Evolutionary conservation across 2,888 invertebrate species (phyloP).

Genomic region (Asteroscopus sphinx): DNA sequence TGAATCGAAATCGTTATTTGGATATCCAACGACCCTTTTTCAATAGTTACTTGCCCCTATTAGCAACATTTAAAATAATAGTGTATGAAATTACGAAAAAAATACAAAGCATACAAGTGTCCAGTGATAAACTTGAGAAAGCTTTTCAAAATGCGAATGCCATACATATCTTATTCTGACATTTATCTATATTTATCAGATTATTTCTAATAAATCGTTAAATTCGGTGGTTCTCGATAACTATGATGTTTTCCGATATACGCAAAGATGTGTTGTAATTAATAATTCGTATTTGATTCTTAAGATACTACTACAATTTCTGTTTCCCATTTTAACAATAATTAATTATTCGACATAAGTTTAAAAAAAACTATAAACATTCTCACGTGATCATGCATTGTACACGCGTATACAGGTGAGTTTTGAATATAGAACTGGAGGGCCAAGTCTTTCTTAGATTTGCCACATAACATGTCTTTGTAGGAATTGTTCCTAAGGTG

Average conservation of each 20-base stretch:
- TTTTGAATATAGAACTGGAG: too few relatives aligned
- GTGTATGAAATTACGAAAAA: slow-evolving; percentile 51
- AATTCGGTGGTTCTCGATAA: slow-evolving; percentile 57
- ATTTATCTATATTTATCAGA: slow-evolving; percentile 17
- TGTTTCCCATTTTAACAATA: slow-evolving; percentile 27
- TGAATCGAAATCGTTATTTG: too few relatives aligned
- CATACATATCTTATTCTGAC: slow-evolving; percentile 27
- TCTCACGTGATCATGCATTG: slow-evolving; percentile 39
- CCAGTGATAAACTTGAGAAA: slow-evolving; percentile 35
- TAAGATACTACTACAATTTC: slow-evolving; percentile 23
- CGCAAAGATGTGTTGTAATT: slow-evolving; percentile 25
- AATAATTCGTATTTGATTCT: slow-evolving; percentile 1
- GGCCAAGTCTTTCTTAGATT: too few relatives aligned
- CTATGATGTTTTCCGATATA: slow-evolving; percentile 30
- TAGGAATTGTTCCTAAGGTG: too few relatives aligned
- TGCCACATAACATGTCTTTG: too few relatives aligned
- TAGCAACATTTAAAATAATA: slow-evolving; percentile 29
- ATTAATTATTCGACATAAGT: slow-evolving; percentile 19
- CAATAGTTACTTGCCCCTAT: too few relatives aligned
- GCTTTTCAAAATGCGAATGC: slow-evolving; percentile 20
- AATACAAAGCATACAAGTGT: slow-evolving; percentile 31
- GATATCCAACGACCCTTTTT: too few relatives aligned
- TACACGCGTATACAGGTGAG: slow-evolving; percentile 45
- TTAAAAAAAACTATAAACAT: slow-evolving; percentile 24
- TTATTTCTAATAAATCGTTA: slow-evolving; percentile 42